A percentile compares a stretch with the other conserved stretches of the same genome.
Conservation (phyloP, 1,140 invertebrate species). For the Olivierus martensii region DNA sequence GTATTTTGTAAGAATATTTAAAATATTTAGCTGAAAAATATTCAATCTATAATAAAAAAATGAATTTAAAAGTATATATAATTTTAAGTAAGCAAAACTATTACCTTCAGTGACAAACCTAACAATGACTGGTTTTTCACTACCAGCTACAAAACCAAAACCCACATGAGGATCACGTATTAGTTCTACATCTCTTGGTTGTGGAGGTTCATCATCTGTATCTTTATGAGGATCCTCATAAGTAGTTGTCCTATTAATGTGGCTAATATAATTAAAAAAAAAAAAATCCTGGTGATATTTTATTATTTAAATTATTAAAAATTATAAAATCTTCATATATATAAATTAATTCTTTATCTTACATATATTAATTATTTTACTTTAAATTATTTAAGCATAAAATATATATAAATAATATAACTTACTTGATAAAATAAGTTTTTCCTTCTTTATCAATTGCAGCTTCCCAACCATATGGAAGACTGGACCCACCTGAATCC, state of each 20-base stretch:
- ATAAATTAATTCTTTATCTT: too few relatives aligned
- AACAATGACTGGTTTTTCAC: slow-evolving; percentile 77
- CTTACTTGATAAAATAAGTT: slow-evolving; percentile 81
- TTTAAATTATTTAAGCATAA: too few relatives aligned
- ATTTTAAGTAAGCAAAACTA: too few relatives aligned
- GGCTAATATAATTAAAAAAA: slow-evolving; percentile 43
- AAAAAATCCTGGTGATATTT: slow-evolving; percentile 1
- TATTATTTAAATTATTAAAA: too few relatives aligned
- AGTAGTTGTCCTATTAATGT: slow-evolving; percentile 77
- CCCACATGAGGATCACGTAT: slow-evolving; percentile 56
- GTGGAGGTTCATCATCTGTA: slow-evolving; percentile 39
- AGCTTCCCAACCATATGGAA: slow-evolving; percentile 81
- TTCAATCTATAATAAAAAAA: too few relatives aligned
- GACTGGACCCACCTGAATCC: slow-evolving; percentile 34
- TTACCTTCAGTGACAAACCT: slow-evolving; percentile 46
- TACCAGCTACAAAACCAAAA: slow-evolving; percentile 87
- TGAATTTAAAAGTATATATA: too few relatives aligned
- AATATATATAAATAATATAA: slow-evolving; percentile 15
- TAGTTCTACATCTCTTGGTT: slow-evolving; percentile 55
- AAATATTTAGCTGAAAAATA: too few relatives aligned
- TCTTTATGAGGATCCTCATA: slow-evolving; percentile 54
- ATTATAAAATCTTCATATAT: too few relatives aligned
- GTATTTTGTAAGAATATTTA: too few relatives aligned
- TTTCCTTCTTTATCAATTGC: slow-evolving; percentile 61
- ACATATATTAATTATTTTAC: too few relatives aligned